Base-by-base conservation (phyloP, 2,888 invertebrate species). In the Diadromus collaris region DNA sequence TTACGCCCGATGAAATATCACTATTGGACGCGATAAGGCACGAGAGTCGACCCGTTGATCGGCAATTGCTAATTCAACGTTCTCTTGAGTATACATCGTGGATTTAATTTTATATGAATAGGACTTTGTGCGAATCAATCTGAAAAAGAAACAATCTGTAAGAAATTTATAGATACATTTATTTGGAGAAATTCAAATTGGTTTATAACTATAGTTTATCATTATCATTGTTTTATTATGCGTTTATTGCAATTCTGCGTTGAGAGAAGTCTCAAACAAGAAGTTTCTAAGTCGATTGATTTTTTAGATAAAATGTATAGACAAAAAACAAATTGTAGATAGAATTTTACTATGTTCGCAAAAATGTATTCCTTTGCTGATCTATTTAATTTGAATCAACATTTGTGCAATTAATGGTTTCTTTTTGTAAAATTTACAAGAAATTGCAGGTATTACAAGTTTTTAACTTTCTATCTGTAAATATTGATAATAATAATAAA, bases 1-100 rank as follows among this genome's bases (percentile, higher is more conserved):
- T 7, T 27, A 16, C 7, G 27, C 29, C 16, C 56, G 56, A 56
- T 56, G 56, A 56, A 56, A 56, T 56, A 27, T 56, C 56, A 56
- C 29, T 56, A 56, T 29, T 16, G 29, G 7, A 56, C 16, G 16
- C 56, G 27, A 21, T n/a, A 29, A 27, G 16, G 56, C n/a, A 16
- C 56, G 56, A 29, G n/a, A 56, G n/a, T 56, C 27, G 56, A n/a
- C n/a, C 16, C 16, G 16, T 16, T 48, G 48, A 48, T 6, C 6
- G 56, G 29, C 27, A 27, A 29, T 27, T 29, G 56, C 56, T 29
- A 6, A 56, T 27, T 16, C 13, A n/a, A 29, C 27, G 7, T 9
- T 29, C 16, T 29, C 16, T 13, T 29, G n/a, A n/a, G n/a, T n/a
- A n/a, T n/a, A n/a, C n/a, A 29, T 27, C 27, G 27, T 16, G 13